These are phyloP conservation scores for Microchrysa polita DNA, from an alignment of 2,888 invertebrate species.

Conservation along the genomic window DNA sequence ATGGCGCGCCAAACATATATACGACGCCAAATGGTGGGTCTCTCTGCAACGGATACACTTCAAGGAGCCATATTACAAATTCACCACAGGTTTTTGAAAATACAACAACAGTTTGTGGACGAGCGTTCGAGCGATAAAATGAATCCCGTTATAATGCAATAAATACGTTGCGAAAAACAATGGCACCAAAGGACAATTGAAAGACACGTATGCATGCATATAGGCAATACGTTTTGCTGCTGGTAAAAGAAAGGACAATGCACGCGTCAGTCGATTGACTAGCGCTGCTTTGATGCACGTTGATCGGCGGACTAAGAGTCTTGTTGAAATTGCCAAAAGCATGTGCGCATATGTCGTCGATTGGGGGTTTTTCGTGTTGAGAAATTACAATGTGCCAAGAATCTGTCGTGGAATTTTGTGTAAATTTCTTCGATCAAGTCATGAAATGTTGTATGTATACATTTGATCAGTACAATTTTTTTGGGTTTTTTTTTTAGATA, in stretches of 20 bases:
- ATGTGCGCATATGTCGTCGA: too few species aligned
- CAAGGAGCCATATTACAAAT: slow-evolving; percentile 30
- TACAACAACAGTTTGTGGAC: slow-evolving; percentile 33
- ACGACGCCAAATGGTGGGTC: slow-evolving; percentile 20
- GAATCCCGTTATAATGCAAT: slow-evolving; percentile 25
- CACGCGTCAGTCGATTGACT: slow-evolving; percentile 12
- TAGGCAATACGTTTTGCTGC: background rate
- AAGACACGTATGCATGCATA: slow-evolving; percentile 47
- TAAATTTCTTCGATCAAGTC: slow-evolving; percentile 23
- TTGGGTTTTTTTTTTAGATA: too few species aligned
- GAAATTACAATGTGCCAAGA: slow-evolving; percentile 38
- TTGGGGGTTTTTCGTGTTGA: background rate
- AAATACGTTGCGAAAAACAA: slow-evolving; percentile 25
- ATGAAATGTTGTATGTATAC: slow-evolving; percentile 6
- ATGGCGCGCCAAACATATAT: slow-evolving; percentile 1
- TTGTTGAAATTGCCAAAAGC: too few species aligned
- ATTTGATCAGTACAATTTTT: too few species aligned
- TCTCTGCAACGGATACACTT: background rate
- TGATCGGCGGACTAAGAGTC: too few species aligned
- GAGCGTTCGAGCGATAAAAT: slow-evolving; percentile 23
- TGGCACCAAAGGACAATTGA: slow-evolving; percentile 46
- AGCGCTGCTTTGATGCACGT: too few species aligned
- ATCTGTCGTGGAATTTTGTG: slow-evolving; percentile 29
- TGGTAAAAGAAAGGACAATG: slow-evolving; percentile 30
- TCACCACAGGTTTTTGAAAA: slow-evolving; percentile 38